Evolutionary conservation across 2,888 invertebrate species (phyloP).

Genomic region (Apamea sordens): DNA sequence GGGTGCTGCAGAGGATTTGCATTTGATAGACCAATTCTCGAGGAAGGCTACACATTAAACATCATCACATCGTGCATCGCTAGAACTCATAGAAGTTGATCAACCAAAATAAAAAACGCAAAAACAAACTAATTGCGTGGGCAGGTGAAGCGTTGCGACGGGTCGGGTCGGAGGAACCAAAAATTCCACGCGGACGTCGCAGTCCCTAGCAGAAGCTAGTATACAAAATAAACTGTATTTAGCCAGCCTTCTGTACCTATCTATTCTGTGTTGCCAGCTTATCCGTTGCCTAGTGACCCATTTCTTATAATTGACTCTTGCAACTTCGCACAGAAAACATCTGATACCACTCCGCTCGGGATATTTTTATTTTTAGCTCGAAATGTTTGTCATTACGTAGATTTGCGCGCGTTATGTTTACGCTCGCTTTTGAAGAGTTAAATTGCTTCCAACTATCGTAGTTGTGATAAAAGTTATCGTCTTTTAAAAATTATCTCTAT

Average conservation of each 20-base stretch:
- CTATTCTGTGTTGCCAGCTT: slow-evolving; percentile 21
- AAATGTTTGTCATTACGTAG: slow-evolving; percentile 20
- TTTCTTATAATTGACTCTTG: slow-evolving; percentile 61
- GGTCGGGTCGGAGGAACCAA: not conserved
- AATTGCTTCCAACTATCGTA: not conserved
- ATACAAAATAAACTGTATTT: not conserved
- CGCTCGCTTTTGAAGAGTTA: not conserved
- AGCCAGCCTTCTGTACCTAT: not conserved
- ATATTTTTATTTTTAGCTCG: slow-evolving; percentile 37
- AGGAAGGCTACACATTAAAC: not conserved
- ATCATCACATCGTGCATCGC: not conserved
- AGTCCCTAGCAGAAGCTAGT: not conserved
- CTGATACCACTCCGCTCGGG: slow-evolving; percentile 32
- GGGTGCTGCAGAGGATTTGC: not conserved
- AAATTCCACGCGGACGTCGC: too few species aligned
- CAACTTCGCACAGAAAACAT: slow-evolving; percentile 36
- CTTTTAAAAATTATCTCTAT: too few species aligned
- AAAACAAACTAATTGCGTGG: not conserved
- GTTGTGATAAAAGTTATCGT: too few species aligned
- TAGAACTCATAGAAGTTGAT: not conserved
- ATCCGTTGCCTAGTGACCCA: slow-evolving; percentile 58
- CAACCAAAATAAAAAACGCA: not conserved
- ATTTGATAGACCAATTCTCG: too few species aligned
- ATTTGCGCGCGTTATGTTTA: slow-evolving; percentile 12
- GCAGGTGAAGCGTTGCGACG: not conserved